These are phyloP conservation scores for Altica lythri DNA, from an alignment of 2,888 invertebrate species.

Conservation along the genomic window DNA sequence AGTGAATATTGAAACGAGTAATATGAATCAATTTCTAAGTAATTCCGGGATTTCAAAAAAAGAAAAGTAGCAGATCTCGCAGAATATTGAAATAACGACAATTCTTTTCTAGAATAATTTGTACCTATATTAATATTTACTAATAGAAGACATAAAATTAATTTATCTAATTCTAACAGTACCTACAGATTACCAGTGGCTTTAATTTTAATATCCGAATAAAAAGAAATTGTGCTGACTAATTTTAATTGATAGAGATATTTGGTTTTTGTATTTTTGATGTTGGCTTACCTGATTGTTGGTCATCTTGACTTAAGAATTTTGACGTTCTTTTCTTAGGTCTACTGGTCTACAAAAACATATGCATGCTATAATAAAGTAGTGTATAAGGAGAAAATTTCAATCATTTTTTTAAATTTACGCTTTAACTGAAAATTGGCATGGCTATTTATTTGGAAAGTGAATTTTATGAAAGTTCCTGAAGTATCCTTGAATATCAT, in stretches of 20 bases:
- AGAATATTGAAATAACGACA: too few species aligned
- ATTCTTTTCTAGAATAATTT: too few species aligned
- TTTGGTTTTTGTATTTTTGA: slow-evolving; percentile 1
- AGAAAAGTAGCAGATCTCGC: too few species aligned
- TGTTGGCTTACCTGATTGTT: slow-evolving; percentile 17
- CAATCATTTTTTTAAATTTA: too few species aligned
- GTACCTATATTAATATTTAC: too few species aligned
- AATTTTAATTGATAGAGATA: slow-evolving; percentile 3
- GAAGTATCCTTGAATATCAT: slow-evolving; percentile 22
- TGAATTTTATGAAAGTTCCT: slow-evolving; percentile 13
- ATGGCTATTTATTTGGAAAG: slow-evolving; percentile 29
- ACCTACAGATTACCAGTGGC: too few species aligned
- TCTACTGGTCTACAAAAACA: slow-evolving; percentile 25
- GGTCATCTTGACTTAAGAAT: slow-evolving; percentile 22
- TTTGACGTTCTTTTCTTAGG: slow-evolving; percentile 26
- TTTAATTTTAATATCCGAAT: background rate
- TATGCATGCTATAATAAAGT: slow-evolving; percentile 28
- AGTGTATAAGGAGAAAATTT: slow-evolving; percentile 15
- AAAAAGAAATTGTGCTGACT: background rate
- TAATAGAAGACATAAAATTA: too few species aligned
- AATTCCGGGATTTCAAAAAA: too few species aligned
- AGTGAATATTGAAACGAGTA: too few species aligned
- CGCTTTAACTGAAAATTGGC: too few species aligned
- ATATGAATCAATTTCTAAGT: too few species aligned
- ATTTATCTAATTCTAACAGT: too few species aligned